phyloP scores from a whole-genome alignment of 2,113 vertebrate species.

The Dipodomys ordii region DNA sequence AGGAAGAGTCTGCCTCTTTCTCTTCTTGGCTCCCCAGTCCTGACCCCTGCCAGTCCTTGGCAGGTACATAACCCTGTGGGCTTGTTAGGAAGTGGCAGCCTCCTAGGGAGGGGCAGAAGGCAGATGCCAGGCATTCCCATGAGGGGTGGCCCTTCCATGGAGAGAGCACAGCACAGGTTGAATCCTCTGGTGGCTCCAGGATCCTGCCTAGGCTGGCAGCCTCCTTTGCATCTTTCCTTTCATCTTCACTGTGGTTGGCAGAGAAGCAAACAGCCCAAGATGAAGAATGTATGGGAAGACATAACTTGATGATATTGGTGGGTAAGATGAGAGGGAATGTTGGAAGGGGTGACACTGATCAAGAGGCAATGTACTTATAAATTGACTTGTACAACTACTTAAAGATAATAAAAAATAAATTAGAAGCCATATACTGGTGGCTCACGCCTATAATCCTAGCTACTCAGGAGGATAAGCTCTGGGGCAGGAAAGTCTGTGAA shows the following conservation, averaged over 20 bases:
- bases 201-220: neutral
- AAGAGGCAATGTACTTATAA: too few relatives aligned
- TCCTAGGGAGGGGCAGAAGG: neutral
- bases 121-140: neutral
- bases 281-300: rapidly evolving
- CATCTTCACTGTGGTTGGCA: neutral
- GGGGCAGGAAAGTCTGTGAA: too few relatives aligned
- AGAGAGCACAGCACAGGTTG: neutral
- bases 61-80: neutral
- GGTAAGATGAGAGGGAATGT: too few relatives aligned
- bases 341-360: too few relatives aligned
- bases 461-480: too few relatives aligned
- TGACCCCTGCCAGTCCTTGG: neutral
- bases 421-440: too few relatives aligned
- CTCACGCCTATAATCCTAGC: too few relatives aligned
- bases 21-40: neutral
- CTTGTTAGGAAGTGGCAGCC: neutral
- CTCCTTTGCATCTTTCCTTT: neutral
- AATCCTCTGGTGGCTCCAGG: rapidly evolving
- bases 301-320: too few relatives aligned
- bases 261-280: neutral
- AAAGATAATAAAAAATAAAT: too few relatives aligned
- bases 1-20: constrained; percentile 5
- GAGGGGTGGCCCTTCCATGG: rapidly evolving
- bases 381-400: too few relatives aligned